Percentiles rank a stretch among this genome's conserved stretches.
These are phyloP conservation scores for Dolichallabes microphthalmus DNA, from an alignment of 2,113 vertebrate genomes.

Conservation along the genomic window DNA sequence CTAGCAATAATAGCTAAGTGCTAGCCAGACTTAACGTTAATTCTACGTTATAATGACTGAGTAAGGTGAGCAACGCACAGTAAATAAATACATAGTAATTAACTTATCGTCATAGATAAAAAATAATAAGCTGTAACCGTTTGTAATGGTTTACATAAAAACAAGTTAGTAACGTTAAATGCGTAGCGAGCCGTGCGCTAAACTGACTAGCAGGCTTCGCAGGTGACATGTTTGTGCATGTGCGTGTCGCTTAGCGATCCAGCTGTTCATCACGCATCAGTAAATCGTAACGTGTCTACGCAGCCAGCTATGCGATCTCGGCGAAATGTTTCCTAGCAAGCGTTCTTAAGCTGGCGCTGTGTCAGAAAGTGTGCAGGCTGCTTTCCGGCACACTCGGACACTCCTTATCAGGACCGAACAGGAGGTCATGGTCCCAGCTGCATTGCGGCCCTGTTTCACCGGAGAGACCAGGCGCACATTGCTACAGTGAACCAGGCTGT, in stretches of 20 bases:
- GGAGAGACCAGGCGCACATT: constrained; percentile 51
- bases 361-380: constrained; percentile 58
- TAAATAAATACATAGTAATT: too few species aligned
- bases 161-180: background rate
- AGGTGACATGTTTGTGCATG: constrained; percentile 1
- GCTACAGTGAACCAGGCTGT: constrained; percentile 51
- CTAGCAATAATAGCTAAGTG: background rate
- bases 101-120: background rate
- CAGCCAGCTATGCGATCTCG: constrained; percentile 2
- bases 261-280: background rate
- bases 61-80: too few species aligned
- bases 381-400: constrained; percentile 63
- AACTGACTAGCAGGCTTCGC: background rate
- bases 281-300: too few species aligned
- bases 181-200: background rate
- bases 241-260: background rate
- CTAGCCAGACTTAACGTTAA: background rate
- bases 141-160: background rate
- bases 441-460: constrained; percentile 49
- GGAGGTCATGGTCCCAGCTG: constrained; percentile 50
- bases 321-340: background rate
- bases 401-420: constrained; percentile 58
- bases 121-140: background rate
- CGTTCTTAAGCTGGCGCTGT: constrained; percentile 66
- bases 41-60: background rate